Evolutionary conservation across 2,113 vertebrate genomes (phyloP).

Genomic region (Podarcis raffonei): DNA sequence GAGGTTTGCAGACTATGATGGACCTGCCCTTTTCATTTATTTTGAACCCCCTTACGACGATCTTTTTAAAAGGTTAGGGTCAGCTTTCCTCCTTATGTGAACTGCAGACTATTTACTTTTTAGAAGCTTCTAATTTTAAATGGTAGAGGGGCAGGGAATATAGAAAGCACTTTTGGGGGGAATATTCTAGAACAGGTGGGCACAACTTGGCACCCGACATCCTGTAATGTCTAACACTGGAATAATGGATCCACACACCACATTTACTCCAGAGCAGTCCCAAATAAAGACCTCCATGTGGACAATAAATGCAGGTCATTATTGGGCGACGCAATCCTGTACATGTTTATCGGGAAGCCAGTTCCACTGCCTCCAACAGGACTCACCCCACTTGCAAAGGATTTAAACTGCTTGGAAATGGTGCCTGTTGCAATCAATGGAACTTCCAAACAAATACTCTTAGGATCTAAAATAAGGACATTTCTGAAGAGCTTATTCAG

Average conservation of each 20-base stretch:
- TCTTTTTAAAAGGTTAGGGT: neutral
- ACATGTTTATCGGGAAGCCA: neutral
- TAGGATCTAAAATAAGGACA: neutral
- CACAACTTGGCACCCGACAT: neutral
- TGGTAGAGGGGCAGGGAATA: too few species aligned
- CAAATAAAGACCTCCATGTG: neutral
- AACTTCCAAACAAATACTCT: neutral
- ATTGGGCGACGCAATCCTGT: neutral
- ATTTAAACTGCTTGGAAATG: neutral
- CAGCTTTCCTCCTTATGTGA: neutral
- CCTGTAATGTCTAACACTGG: neutral
- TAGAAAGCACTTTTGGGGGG: neutral
- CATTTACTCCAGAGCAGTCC: neutral
- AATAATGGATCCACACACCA: neutral
- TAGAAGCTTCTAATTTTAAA: neutral
- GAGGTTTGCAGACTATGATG: too few species aligned
- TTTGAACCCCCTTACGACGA: neutral
- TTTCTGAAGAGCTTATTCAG: neutral
- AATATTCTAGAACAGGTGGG: neutral
- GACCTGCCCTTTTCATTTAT: neutral
- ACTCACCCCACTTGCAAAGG: neutral
- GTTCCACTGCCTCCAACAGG: neutral
- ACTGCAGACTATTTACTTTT: too few species aligned
- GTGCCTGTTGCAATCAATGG: neutral
- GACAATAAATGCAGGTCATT: neutral